Conservation (phyloP, 2,113 vertebrate genomes). For the Gila orcuttii region DNA sequence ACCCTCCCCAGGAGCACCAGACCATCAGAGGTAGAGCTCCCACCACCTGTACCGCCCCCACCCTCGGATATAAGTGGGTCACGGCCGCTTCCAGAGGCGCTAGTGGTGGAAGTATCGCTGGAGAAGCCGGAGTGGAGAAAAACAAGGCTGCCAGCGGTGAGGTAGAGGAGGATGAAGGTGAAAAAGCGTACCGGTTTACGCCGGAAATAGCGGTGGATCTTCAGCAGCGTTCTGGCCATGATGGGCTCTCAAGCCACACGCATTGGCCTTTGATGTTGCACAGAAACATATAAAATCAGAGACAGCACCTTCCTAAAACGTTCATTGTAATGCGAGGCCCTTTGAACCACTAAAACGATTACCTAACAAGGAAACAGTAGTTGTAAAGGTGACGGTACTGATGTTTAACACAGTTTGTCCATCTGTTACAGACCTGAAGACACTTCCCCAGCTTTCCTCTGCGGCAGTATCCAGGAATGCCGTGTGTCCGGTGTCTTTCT, state of each 20-base stretch:
- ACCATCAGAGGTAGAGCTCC: slow-evolving; percentile 63
- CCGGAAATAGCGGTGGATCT: slow-evolving; percentile 91
- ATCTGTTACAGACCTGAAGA: background rate
- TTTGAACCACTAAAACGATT: background rate
- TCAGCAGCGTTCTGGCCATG: slow-evolving; percentile 92
- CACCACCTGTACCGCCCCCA: slow-evolving; percentile 50
- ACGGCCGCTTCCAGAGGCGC: slow-evolving; percentile 56
- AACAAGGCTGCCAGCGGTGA: slow-evolving; percentile 90
- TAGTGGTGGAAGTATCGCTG: slow-evolving; percentile 67
- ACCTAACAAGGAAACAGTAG: background rate
- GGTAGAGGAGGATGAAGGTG: slow-evolving; percentile 90
- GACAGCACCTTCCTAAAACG: slow-evolving; percentile 34
- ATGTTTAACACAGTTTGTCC: background rate
- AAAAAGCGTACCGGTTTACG: slow-evolving; percentile 91
- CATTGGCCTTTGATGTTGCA: slow-evolving; percentile 54
- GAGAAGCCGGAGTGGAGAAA: slow-evolving; percentile 88
- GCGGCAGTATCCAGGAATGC: background rate
- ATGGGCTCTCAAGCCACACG: slow-evolving; percentile 66
- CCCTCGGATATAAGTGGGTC: slow-evolving; percentile 64
- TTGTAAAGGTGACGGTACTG: background rate
- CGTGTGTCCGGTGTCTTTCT: slow-evolving; percentile 52
- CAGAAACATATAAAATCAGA: slow-evolving; percentile 70
- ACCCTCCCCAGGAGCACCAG: slow-evolving; percentile 77
- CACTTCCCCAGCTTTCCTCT: background rate
- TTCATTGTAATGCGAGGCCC: background rate